Conservation (phyloP, 2,113 vertebrate genomes). For the Alosa alosa region DNA sequence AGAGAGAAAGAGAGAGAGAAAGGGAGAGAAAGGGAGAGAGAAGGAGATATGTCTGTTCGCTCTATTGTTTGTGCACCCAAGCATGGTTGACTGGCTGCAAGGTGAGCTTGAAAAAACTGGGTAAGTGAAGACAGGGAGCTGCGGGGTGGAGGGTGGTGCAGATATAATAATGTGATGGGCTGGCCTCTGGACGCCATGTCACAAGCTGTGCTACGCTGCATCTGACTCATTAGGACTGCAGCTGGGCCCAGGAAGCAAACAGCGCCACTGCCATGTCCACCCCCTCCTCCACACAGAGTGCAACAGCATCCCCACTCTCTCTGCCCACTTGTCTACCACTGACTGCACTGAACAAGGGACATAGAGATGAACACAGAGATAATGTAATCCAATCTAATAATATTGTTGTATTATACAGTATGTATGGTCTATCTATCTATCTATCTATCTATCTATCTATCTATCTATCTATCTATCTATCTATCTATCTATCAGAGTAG, state of each 20-base stretch:
- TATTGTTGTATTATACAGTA: too few relatives aligned
- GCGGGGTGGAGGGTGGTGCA: background rate
- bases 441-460: too few relatives aligned
- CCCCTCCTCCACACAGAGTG: background rate
- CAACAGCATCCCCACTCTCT: background rate
- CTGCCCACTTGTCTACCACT: background rate
- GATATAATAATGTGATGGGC: background rate
- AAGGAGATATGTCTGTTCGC: background rate
- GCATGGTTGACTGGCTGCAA: background rate
- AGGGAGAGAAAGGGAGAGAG: background rate
- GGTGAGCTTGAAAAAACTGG: background rate
- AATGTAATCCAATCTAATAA: too few relatives aligned
- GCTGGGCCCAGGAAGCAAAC: background rate
- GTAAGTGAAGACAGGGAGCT: background rate
- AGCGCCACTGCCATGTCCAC: background rate
- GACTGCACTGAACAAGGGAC: background rate
- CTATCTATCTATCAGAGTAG: background rate
- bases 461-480: too few relatives aligned
- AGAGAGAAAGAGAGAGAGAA: conserved; percentile 27
- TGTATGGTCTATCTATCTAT: too few relatives aligned
- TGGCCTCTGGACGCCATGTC: background rate
- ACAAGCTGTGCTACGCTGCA: background rate
- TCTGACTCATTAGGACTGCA: background rate
- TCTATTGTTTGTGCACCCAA: conserved; percentile 5
- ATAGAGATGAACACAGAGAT: background rate